Evolutionary conservation across 2,888 invertebrate species (phyloP).

Genomic region (Lymantria dispar): DNA sequence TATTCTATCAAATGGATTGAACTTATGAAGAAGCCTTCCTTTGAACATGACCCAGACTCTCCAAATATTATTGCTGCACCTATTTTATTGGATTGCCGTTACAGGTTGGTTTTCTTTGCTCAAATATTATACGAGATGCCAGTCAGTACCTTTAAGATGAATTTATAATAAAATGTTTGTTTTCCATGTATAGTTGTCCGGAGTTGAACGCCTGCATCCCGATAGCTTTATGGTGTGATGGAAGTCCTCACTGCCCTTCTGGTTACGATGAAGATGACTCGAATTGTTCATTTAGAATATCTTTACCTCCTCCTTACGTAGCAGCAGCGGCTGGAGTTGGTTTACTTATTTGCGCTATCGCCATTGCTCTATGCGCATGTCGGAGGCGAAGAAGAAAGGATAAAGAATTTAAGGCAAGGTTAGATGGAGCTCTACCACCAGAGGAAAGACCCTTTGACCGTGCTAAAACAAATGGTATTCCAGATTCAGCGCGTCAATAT

Average conservation of each 20-base stretch:
- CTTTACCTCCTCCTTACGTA: constrained; percentile 86
- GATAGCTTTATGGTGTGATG: constrained; percentile 90
- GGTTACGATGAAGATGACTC: constrained; percentile 91
- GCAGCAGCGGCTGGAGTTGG: constrained; percentile 84
- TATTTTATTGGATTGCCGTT: constrained; percentile 84
- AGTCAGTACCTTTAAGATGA: not conserved
- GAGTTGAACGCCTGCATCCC: constrained; percentile 92
- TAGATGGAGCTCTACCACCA: constrained; percentile 81
- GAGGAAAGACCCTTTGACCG: constrained; percentile 84
- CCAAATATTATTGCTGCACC: constrained; percentile 71
- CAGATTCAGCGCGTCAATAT: constrained; percentile 69
- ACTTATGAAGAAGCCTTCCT: constrained; percentile 85
- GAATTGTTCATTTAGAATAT: constrained; percentile 87
- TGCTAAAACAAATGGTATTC: constrained; percentile 76
- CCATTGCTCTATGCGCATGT: constrained; percentile 84
- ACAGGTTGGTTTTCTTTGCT: constrained; percentile 75
- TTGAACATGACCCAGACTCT: constrained; percentile 75
- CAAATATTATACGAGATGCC: not conserved
- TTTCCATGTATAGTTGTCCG: constrained; percentile 83
- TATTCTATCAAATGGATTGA: constrained; percentile 91
- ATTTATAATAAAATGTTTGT: not conserved
- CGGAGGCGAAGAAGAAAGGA: constrained; percentile 82
- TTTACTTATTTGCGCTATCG: constrained; percentile 82
- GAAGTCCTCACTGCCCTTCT: constrained; percentile 89
- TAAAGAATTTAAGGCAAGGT: constrained; percentile 83